Conservation (phyloP, 1,140 invertebrate genomes). For the Caenorhabditis brenneri region DNA sequence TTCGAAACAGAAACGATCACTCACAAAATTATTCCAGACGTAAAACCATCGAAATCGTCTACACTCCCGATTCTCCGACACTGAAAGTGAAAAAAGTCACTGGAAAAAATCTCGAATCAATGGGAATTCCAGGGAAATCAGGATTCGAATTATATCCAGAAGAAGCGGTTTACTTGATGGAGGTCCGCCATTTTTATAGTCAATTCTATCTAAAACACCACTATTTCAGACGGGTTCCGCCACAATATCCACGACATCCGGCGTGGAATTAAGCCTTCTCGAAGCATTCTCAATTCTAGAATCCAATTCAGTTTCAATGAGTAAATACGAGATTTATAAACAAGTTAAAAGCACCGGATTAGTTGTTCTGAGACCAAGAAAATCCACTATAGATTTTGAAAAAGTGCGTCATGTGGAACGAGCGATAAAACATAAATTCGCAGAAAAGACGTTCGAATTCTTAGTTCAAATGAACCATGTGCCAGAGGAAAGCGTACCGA, state of each 20-base stretch:
- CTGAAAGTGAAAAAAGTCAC: conserved; percentile 30
- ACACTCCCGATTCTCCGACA: neutral
- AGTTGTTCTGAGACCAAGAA: conserved; percentile 37
- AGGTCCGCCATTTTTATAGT: too few relatives aligned
- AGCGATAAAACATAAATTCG: neutral
- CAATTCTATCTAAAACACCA: neutral
- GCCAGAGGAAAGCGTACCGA: neutral
- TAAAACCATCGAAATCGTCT: conserved; percentile 8
- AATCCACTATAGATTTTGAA: neutral
- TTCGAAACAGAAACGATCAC: too few relatives aligned
- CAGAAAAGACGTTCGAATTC: neutral
- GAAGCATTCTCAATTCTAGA: conserved; percentile 34
- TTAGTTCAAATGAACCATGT: neutral
- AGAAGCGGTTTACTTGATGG: conserved; percentile 57
- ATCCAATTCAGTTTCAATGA: neutral
- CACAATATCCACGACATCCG: neutral
- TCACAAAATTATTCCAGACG: too few relatives aligned
- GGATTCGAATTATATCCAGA: conserved; percentile 54
- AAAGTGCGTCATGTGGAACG: neutral
- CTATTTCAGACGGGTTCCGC: neutral
- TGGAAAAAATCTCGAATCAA: conserved; percentile 50
- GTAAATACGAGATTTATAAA: conserved; percentile 30
- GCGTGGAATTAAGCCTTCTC: neutral
- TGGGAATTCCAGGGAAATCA: conserved; percentile 47
- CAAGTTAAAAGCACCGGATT: conserved; percentile 26